phyloP scores from a whole-genome alignment of 1,140 invertebrate species.

The Drosophila pectinifera region DNA sequence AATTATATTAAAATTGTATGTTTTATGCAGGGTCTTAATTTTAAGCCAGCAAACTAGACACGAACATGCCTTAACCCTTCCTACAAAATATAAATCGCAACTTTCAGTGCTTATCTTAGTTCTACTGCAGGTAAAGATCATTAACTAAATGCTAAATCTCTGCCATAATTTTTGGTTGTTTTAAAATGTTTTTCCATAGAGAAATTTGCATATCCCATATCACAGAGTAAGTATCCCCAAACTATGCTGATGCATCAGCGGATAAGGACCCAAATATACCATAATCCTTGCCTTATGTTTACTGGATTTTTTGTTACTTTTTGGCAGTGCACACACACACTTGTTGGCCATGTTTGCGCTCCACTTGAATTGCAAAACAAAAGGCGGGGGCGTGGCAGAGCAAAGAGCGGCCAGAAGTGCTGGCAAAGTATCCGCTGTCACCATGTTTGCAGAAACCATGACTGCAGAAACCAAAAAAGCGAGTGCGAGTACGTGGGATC shows the following conservation, averaged over 20 bases:
- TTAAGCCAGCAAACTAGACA: not conserved
- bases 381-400: conserved; percentile 22
- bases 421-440: conserved; percentile 58
- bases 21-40: not conserved
- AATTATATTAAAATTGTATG: no score
- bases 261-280: not conserved
- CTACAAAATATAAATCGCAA: not conserved
- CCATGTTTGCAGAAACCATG: conserved; percentile 59
- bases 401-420: conserved; percentile 14
- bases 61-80: not conserved
- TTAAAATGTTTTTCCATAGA: no score
- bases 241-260: no score
- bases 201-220: no score
- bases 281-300: not conserved
- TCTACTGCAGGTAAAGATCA: no score
- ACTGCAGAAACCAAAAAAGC: conserved; percentile 44
- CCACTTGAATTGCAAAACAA: conserved; percentile 39
- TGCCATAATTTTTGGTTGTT: no score
- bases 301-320: not conserved
- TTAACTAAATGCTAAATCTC: no score
- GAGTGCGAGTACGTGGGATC: conserved; percentile 3
- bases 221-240: no score
- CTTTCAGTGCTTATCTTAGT: no score
- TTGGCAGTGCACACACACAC: conserved; percentile 43
- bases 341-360: conserved; percentile 73